Conservation (phyloP, 2,113 vertebrate genomes). For the Dascyllus trimaculatus region DNA sequence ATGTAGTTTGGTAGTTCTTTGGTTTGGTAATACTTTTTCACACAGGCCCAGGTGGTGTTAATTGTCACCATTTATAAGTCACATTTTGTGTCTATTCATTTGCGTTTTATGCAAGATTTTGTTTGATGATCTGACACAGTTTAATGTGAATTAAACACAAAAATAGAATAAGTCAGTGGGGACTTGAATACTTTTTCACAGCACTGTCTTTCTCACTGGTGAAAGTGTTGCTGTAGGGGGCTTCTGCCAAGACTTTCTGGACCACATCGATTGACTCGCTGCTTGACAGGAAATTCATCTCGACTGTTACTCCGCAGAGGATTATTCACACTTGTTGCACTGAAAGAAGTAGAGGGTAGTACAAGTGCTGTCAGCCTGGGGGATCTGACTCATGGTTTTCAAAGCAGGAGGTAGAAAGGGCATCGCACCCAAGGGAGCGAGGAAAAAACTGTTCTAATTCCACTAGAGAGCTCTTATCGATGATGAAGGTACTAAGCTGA, state of each 20-base stretch:
- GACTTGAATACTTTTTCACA: too few relatives aligned
- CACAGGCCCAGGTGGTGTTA: too few relatives aligned
- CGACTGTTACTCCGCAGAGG: background rate
- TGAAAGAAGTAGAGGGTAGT: background rate
- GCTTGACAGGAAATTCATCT: constrained; percentile 7
- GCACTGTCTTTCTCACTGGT: too few relatives aligned
- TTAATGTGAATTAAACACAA: too few relatives aligned
- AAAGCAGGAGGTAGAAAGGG: background rate
- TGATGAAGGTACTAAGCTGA: constrained; percentile 5
- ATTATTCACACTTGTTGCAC: constrained; percentile 11
- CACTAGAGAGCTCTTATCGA: background rate
- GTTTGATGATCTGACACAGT: too few relatives aligned
- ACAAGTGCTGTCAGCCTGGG: background rate
- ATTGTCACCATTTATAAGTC: too few relatives aligned
- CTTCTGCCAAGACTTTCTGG: background rate
- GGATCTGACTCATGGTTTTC: constrained; percentile 1
- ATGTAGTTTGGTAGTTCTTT: too few relatives aligned
- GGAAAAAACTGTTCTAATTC: background rate
- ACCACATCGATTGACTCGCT: background rate
- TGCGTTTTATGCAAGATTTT: too few relatives aligned
- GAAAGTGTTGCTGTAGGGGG: background rate
- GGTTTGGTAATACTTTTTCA: too few relatives aligned
- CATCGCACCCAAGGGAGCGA: background rate
- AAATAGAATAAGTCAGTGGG: too few relatives aligned
- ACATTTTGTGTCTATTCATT: too few relatives aligned